These are phyloP conservation scores for Heliconius ismenius DNA, from an alignment of 2,888 invertebrate species.

Conservation along the genomic window DNA sequence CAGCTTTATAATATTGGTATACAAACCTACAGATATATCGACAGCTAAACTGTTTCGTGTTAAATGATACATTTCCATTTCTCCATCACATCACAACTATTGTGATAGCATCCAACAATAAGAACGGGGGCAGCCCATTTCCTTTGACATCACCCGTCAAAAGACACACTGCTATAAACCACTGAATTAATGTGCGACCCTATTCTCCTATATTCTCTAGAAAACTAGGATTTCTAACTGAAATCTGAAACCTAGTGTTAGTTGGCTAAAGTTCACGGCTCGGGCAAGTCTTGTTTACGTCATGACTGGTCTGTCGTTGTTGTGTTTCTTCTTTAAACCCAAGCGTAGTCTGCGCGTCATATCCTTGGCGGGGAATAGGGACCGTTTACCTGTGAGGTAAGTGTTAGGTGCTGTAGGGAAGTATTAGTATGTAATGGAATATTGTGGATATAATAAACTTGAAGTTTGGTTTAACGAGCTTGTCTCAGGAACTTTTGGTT, in stretches of 20 bases:
- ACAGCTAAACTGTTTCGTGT: background rate
- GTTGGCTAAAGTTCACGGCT: constrained; percentile 4
- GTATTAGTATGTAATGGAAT: no score
- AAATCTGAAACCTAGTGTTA: constrained; percentile 1
- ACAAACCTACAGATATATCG: background rate
- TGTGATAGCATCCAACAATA: constrained; percentile 14
- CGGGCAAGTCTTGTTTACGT: background rate
- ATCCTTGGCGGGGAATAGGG: background rate
- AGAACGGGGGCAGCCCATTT: constrained; percentile 25
- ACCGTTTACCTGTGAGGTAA: constrained; percentile 7
- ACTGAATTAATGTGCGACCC: constrained; percentile 26
- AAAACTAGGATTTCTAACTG: constrained; percentile 20
- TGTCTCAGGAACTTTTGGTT: no score
- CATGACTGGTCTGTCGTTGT: constrained; percentile 11
- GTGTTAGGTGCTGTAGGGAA: background rate
- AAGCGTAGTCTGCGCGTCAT: constrained; percentile 8
- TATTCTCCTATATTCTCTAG: constrained; percentile 18
- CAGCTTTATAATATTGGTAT: background rate
- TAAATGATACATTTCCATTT: background rate
- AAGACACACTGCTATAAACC: constrained; percentile 20
- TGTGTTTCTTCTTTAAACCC: constrained; percentile 20
- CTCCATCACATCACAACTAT: constrained; percentile 17
- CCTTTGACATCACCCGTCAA: constrained; percentile 31
- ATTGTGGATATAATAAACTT: no score
- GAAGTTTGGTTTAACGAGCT: no score